Evolutionary conservation across 2,113 vertebrate species (phyloP).

Genomic region (Piaya cayana): DNA sequence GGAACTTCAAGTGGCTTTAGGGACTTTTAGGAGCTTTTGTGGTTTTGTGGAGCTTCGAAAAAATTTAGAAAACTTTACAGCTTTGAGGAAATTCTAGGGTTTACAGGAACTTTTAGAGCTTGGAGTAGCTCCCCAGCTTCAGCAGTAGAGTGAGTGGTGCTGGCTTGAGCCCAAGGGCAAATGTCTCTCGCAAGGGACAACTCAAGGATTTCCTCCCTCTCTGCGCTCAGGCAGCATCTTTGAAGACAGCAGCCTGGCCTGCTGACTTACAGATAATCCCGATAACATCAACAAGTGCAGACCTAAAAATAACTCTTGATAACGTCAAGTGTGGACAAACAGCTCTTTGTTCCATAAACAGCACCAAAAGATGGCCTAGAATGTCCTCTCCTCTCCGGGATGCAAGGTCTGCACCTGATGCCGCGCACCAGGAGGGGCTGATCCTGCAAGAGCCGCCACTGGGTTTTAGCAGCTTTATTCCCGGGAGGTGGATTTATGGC

Average conservation of each 20-base stretch:
- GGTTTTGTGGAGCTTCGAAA: not conserved
- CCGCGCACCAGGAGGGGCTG: not conserved
- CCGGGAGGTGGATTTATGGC: not conserved
- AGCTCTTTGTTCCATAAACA: conserved; percentile 23
- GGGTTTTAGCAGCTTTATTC: not conserved
- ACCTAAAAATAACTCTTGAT: conserved; percentile 51
- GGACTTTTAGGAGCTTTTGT: not conserved
- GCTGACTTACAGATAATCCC: not conserved
- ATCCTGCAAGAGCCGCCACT: fast-evolving
- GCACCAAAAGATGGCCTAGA: not conserved
- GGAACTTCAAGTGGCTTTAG: not conserved
- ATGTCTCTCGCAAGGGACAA: not conserved
- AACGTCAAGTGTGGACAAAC: not conserved
- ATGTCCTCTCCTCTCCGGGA: not conserved
- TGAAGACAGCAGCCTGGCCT: not conserved
- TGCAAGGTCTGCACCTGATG: not conserved
- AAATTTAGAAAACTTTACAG: not conserved
- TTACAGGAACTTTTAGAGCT: not conserved
- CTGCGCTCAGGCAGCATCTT: not conserved
- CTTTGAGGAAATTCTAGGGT: not conserved
- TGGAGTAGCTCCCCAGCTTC: not conserved
- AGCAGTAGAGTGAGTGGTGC: not conserved
- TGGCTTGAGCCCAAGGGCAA: conserved; percentile 23
- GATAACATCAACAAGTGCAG: conserved; percentile 26
- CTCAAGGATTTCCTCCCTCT: conserved; percentile 45